Percentiles rank a stretch among this genome's conserved stretches.
Evolutionary conservation across 2,797 vertebrate genomes (phyloP).

Genomic region (Nasua narica): DNA sequence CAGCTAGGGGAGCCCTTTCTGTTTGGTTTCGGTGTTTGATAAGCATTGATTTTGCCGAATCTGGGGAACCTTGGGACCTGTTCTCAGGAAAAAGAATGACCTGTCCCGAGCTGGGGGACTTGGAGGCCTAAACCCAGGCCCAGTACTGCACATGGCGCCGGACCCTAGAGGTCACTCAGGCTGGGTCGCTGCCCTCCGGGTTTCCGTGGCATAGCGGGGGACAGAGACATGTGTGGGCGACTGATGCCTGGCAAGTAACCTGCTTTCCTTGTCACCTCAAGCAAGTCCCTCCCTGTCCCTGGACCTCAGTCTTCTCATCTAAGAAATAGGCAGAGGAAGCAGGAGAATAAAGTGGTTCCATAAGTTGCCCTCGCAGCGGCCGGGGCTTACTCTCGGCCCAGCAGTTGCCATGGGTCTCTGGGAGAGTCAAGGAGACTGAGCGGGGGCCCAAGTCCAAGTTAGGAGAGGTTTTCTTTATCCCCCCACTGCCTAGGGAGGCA

Average conservation of each 20-base stretch:
- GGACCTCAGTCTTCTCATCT: neutral
- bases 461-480: neutral
- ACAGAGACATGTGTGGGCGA: neutral
- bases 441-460: neutral
- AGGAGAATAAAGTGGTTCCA: neutral
- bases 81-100: neutral
- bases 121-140: neutral
- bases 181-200: neutral
- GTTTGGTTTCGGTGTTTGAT: neutral
- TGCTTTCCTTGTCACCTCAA: neutral
- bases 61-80: neutral
- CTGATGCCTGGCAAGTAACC: fast-evolving
- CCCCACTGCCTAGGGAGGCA: fast-evolving
- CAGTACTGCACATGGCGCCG: neutral
- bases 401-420: neutral
- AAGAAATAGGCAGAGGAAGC: neutral
- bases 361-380: neutral
- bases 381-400: neutral
- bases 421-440: too few species aligned
- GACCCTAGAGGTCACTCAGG: neutral
- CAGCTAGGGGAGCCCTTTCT: neutral
- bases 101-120: neutral
- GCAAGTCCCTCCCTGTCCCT: neutral
- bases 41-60: neutral
- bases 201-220: neutral